phyloP scores from a whole-genome alignment of 2,113 vertebrate genomes.

The Muscicapa adusta region DNA sequence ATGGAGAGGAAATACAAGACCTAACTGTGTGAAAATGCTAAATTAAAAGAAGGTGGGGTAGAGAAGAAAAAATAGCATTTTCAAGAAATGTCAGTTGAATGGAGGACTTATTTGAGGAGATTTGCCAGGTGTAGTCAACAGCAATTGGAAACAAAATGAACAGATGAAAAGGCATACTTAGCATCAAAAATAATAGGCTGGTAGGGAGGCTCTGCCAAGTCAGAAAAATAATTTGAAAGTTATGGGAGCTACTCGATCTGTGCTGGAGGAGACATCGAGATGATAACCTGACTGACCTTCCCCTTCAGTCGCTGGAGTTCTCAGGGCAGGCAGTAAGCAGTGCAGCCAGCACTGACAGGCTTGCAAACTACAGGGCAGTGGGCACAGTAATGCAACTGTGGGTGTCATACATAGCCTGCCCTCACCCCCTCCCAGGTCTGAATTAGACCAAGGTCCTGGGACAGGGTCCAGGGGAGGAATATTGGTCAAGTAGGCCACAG shows the following conservation, averaged over 20 bases:
- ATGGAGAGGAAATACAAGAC: neutral
- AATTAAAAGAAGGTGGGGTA: neutral
- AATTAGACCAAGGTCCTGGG: neutral
- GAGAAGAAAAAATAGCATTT: neutral
- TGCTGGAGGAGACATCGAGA: neutral
- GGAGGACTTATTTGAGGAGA: neutral
- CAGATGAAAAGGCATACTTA: neutral
- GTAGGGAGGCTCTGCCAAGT: neutral
- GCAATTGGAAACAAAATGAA: neutral
- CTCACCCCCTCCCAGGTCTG: neutral
- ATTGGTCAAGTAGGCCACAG: neutral
- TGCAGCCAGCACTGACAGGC: neutral
- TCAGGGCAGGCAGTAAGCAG: neutral
- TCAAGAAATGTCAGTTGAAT: neutral
- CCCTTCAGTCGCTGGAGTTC: neutral
- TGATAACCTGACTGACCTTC: neutral
- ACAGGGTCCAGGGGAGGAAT: neutral
- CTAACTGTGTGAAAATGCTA: neutral
- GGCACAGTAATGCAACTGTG: rapidly evolving
- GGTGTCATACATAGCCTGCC: neutral
- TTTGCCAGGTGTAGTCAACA: neutral
- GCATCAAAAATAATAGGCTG: neutral
- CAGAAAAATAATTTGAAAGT: neutral
- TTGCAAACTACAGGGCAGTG: neutral
- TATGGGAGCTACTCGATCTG: neutral